Percentiles rank a stretch among this genome's conserved stretches.
phyloP scores from a whole-genome alignment of 2,113 vertebrate species.

The Fulmarus glacialis region DNA sequence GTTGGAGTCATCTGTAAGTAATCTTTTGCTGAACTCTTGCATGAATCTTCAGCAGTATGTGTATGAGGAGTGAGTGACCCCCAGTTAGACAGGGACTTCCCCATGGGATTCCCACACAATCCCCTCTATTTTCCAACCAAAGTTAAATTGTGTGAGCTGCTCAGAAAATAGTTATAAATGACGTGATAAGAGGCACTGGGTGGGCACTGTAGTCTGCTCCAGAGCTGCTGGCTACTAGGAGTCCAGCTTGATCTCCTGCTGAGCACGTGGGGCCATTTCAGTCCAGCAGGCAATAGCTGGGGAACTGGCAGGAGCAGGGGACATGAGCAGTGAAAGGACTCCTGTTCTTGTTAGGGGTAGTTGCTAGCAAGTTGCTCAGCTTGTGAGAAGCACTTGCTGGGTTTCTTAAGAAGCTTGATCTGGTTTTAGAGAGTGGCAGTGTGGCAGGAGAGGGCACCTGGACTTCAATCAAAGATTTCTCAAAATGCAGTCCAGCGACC shows the following conservation, averaged over 20 bases:
- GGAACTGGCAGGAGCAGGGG: not conserved
- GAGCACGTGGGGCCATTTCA: not conserved
- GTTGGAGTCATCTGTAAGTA: not conserved
- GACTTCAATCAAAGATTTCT: not conserved
- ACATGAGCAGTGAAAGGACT: not conserved
- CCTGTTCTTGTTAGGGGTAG: not conserved
- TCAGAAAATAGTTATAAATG: not conserved
- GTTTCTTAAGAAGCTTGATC: not conserved
- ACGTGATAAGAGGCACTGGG: no score
- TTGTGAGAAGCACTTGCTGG: not conserved
- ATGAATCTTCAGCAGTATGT: not conserved
- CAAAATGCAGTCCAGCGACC: not conserved
- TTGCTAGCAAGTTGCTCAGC: not conserved
- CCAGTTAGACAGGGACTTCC: not conserved
- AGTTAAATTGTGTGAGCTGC: not conserved
- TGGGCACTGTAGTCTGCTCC: not conserved
- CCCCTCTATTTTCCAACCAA: not conserved
- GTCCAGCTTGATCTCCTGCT: not conserved
- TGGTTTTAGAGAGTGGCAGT: not conserved
- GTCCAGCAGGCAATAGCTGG: not conserved
- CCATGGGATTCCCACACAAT: not conserved
- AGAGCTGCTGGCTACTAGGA: not conserved
- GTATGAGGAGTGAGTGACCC: not conserved
- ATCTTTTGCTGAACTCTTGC: not conserved
- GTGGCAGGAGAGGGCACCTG: not conserved